Evolutionary conservation across 2,888 invertebrate genomes (phyloP).

Genomic region (Fabriciana adippe): DNA sequence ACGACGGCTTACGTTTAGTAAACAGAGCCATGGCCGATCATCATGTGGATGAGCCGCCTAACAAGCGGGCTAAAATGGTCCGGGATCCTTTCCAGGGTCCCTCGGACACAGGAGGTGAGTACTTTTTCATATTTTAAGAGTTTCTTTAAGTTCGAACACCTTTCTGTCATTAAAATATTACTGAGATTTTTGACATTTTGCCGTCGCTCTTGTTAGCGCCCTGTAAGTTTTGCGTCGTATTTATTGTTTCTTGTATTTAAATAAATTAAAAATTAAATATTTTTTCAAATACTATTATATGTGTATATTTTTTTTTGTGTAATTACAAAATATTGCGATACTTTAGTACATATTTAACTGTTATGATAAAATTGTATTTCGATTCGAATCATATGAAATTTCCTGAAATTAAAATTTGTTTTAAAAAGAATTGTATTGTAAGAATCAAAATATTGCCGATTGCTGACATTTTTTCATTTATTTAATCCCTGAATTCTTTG

Average conservation of each 20-base stretch:
- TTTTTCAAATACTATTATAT: slow-evolving; percentile 14
- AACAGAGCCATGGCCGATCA: slow-evolving; percentile 95
- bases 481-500: not conserved
- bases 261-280: slow-evolving; percentile 23
- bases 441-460: not conserved
- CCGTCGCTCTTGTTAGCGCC: slow-evolving; percentile 74
- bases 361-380: slow-evolving; percentile 15
- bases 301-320: slow-evolving; percentile 21
- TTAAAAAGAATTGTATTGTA: not conserved
- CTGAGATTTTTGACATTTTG: slow-evolving; percentile 76
- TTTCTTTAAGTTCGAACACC: slow-evolving; percentile 62
- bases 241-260: slow-evolving; percentile 55
- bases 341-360: slow-evolving; percentile 17
- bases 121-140: slow-evolving; percentile 65
- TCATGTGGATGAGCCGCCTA: slow-evolving; percentile 97
- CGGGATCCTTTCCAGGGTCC: slow-evolving; percentile 91
- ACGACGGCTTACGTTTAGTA: slow-evolving; percentile 86
- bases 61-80: slow-evolving; percentile 97
- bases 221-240: slow-evolving; percentile 79
- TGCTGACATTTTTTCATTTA: not conserved
- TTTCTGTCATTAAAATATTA: slow-evolving; percentile 75
- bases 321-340: slow-evolving; percentile 25
- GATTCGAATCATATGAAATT: slow-evolving; percentile 1
- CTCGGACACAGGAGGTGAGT: slow-evolving; percentile 90
- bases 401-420: slow-evolving; percentile 8